phyloP scores from a whole-genome alignment of 2,113 vertebrate species.

The Hepsetus odoe region DNA sequence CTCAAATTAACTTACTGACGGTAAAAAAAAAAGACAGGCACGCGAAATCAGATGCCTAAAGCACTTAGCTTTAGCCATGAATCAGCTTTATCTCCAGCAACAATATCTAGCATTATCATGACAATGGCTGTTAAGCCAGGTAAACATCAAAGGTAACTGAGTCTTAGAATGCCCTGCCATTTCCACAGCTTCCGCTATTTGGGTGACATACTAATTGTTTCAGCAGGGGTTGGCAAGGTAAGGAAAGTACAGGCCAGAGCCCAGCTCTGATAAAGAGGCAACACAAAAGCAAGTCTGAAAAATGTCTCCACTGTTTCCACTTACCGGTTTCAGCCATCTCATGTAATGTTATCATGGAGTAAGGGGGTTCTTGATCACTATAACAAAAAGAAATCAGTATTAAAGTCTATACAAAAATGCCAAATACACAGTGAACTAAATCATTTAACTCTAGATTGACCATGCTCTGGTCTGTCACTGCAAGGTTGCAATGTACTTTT shows the following conservation, averaged over 20 bases:
- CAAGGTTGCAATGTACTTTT: conserved; percentile 8
- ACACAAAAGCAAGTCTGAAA: neutral
- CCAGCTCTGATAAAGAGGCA: neutral
- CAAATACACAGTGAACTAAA: neutral
- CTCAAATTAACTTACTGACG: neutral
- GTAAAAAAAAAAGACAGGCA: neutral
- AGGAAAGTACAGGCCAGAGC: neutral
- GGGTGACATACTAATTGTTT: conserved; percentile 25
- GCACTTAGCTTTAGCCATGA: neutral
- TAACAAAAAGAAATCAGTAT: conserved; percentile 68
- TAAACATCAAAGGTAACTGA: conserved; percentile 14
- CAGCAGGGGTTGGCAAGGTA: conserved; percentile 9
- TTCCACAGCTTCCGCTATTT: conserved; percentile 16
- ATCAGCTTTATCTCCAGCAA: neutral
- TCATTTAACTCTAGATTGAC: neutral
- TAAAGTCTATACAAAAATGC: neutral
- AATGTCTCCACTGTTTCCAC: conserved; percentile 10
- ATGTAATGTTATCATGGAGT: conserved; percentile 99
- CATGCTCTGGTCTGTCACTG: neutral
- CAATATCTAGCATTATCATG: conserved; percentile 4
- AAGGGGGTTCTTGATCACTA: conserved; percentile 98
- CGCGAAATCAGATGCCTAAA: neutral
- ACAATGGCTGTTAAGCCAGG: neutral
- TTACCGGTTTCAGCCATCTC: conserved; percentile 99
- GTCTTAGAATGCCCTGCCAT: neutral